A percentile compares a stretch with the other conserved stretches of the same genome.
These are phyloP conservation scores for Crenichthys baileyi DNA, from an alignment of 2,797 vertebrate species.

Conservation along the genomic window DNA sequence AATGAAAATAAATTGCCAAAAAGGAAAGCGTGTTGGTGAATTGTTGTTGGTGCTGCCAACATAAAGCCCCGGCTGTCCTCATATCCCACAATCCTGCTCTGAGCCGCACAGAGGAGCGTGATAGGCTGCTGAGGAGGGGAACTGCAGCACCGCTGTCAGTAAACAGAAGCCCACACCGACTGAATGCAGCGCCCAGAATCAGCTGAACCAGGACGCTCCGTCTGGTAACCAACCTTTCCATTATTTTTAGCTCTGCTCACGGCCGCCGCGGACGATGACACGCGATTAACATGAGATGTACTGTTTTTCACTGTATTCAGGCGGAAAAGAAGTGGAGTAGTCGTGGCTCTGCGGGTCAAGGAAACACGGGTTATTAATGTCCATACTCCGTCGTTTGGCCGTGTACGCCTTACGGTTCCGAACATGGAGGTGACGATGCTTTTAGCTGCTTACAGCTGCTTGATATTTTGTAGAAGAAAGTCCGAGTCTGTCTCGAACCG, in stretches of 20 bases:
- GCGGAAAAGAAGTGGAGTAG: slow-evolving; percentile 33
- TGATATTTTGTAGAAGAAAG: slow-evolving; percentile 25
- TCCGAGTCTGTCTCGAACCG: slow-evolving; percentile 6
- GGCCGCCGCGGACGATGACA: slow-evolving; percentile 45
- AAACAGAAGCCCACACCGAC: slow-evolving; percentile 65
- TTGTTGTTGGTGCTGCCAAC: slow-evolving; percentile 31
- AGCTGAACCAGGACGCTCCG: slow-evolving; percentile 54
- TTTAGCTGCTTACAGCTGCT: slow-evolving; percentile 23
- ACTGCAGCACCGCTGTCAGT: slow-evolving; percentile 74
- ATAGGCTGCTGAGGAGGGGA: slow-evolving; percentile 67
- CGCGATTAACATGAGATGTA: slow-evolving; percentile 43
- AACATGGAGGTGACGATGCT: slow-evolving; percentile 13
- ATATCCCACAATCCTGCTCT: slow-evolving; percentile 76
- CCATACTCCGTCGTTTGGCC: background rate
- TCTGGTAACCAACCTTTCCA: slow-evolving; percentile 63
- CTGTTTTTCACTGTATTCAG: slow-evolving; percentile 12
- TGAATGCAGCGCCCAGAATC: slow-evolving; percentile 49
- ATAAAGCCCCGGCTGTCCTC: slow-evolving; percentile 68
- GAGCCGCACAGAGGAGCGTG: slow-evolving; percentile 49
- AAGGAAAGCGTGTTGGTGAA: slow-evolving; percentile 1
- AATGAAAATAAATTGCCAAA: background rate
- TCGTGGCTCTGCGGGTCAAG: slow-evolving; percentile 32
- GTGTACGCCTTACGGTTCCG: background rate
- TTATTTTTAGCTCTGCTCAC: slow-evolving; percentile 1
- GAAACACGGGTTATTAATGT: slow-evolving; percentile 10